phyloP scores from a whole-genome alignment of 1,140 invertebrate species.

The Bilobella aurantiaca region DNA sequence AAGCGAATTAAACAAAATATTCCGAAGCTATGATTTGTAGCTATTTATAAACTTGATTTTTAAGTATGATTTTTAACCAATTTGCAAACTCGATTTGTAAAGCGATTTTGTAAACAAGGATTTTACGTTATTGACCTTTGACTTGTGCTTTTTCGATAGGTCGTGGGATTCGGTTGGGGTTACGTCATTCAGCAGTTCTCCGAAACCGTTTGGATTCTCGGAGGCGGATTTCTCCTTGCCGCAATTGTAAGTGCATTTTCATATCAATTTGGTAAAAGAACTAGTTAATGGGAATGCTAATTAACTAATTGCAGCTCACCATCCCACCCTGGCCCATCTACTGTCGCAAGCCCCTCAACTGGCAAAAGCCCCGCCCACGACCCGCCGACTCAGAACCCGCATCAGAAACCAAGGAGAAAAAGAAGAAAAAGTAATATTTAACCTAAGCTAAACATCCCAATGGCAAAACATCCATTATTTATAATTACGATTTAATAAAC shows the following conservation, averaged over 20 bases:
- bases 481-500: too few species aligned
- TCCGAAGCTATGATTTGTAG: too few species aligned
- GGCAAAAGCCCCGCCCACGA: constrained; percentile 63
- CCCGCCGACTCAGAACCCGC: constrained; percentile 23
- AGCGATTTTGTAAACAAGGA: too few species aligned
- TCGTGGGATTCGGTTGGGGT: constrained; percentile 81
- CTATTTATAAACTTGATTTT: too few species aligned
- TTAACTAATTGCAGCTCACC: constrained; percentile 51
- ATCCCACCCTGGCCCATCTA: constrained; percentile 91
- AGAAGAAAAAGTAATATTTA: constrained; percentile 34
- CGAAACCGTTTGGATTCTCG: constrained; percentile 84
- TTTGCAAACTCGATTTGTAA: too few species aligned
- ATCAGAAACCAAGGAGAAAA: constrained; percentile 30
- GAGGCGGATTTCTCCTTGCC: constrained; percentile 75
- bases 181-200: constrained; percentile 91
- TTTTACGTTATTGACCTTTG: too few species aligned
- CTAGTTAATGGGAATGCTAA: constrained; percentile 11
- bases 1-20: too few species aligned
- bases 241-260: constrained; percentile 54
- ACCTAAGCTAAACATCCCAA: too few species aligned
- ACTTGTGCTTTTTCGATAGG: too few species aligned
- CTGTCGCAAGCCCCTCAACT: constrained; percentile 70
- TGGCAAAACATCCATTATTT: too few species aligned
- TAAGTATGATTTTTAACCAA: too few species aligned
- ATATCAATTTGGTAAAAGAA: neutral